A percentile compares a stretch with the other conserved stretches of the same genome.
Conservation (phyloP, 1,140 invertebrate species). For the Babylonia areolata region DNA sequence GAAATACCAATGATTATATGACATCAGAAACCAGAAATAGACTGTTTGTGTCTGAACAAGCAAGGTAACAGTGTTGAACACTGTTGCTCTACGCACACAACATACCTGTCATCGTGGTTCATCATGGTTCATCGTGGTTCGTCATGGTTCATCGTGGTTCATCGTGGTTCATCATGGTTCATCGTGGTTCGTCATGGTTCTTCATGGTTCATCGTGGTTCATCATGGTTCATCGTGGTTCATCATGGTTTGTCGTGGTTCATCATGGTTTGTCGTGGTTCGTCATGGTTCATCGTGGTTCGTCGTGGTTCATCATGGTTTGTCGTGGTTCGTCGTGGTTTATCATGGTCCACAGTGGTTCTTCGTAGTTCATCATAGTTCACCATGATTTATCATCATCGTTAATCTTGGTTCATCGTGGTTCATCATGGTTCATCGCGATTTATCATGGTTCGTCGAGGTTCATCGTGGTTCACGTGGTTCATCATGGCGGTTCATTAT, state of each 20-base stretch:
- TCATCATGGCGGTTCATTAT: no score
- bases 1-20: no score
- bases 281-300: no score
- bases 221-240: no score
- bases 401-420: neutral
- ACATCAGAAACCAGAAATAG: neutral
- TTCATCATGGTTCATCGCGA: neutral
- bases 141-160: neutral
- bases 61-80: neutral
- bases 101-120: neutral
- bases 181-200: neutral
- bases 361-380: neutral
- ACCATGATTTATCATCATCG: neutral
- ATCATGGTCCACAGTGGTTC: neutral
- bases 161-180: no score
- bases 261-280: no score
- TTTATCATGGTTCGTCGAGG: neutral
- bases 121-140: neutral
- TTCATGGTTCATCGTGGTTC: no score
- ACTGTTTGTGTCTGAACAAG: neutral
- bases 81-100: neutral
- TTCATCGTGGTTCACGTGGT: no score
- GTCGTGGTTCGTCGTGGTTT: no score
- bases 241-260: no score
- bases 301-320: no score